These are phyloP conservation scores for Lithobates sylvaticus DNA, from an alignment of 2,797 vertebrate genomes.

Conservation along the genomic window DNA sequence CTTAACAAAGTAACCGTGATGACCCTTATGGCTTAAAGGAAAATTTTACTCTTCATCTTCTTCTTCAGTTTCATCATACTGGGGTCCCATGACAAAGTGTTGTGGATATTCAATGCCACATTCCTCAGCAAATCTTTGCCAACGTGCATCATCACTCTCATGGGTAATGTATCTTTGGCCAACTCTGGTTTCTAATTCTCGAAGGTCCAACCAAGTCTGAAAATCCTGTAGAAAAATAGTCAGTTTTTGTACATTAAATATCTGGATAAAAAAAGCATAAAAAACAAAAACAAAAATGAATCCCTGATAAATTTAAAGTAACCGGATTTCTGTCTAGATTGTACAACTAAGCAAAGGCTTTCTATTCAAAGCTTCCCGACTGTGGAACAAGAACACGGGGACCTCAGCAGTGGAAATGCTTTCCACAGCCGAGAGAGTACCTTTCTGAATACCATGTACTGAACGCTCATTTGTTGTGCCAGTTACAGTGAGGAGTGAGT, in stretches of 20 bases:
- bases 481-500: too few species aligned
- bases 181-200: constrained; percentile 95
- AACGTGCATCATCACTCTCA: constrained; percentile 96
- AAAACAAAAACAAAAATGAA: too few species aligned
- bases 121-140: constrained; percentile 92
- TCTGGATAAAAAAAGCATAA: neutral
- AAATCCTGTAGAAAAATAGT: constrained; percentile 84
- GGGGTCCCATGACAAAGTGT: constrained; percentile 98
- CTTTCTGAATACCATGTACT: too few species aligned
- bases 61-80: constrained; percentile 98
- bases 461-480: too few species aligned
- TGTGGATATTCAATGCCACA: constrained; percentile 91
- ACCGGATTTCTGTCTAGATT: too few species aligned
- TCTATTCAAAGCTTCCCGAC: too few species aligned
- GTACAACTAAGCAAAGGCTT: too few species aligned
- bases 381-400: too few species aligned
- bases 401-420: too few species aligned
- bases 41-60: constrained; percentile 69
- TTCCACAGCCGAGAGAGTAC: too few species aligned
- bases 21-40: neutral
- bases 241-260: neutral
- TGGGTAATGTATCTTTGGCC: constrained; percentile 98
- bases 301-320: too few species aligned
- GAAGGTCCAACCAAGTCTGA: constrained; percentile 97
- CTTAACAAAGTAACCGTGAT: neutral